phyloP scores from a whole-genome alignment of 2,797 vertebrate genomes.

The Channa striata region DNA sequence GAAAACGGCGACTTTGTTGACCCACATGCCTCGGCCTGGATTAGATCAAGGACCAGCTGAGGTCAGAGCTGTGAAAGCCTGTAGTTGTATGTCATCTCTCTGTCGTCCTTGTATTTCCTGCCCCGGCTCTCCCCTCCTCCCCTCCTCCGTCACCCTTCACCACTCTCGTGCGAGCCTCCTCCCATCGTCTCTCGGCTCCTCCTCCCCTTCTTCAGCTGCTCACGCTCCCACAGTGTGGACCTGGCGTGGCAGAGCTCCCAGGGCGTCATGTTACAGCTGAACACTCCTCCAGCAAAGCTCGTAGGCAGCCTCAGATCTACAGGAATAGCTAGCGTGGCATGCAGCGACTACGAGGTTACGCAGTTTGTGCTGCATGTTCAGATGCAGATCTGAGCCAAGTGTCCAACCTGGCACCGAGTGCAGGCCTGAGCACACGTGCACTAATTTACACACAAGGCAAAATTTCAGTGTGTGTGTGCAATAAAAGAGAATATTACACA shows the following conservation, averaged over 20 bases:
- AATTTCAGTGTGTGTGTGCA: too few relatives aligned
- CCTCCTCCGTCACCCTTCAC: background rate
- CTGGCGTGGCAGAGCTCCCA: background rate
- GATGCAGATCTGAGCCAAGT: background rate
- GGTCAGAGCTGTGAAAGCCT: conserved; percentile 41
- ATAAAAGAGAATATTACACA: too few relatives aligned
- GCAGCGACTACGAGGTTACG: background rate
- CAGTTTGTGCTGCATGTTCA: background rate
- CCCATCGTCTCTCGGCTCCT: background rate
- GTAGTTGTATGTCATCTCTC: conserved; percentile 16
- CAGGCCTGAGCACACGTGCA: background rate
- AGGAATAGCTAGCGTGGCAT: conserved; percentile 26
- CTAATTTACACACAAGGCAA: too few relatives aligned
- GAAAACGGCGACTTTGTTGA: conserved; percentile 3
- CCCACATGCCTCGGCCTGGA: conserved; percentile 4
- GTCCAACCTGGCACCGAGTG: background rate
- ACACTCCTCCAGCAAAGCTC: conserved; percentile 6
- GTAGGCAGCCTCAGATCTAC: background rate
- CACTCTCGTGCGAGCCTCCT: background rate
- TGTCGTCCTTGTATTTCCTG: background rate
- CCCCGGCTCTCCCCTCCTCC: background rate
- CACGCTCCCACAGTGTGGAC: conserved; percentile 30
- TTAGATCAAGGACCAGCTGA: conserved; percentile 30
- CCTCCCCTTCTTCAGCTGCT: conserved; percentile 8
- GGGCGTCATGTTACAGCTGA: conserved; percentile 34